A percentile compares a stretch with the other conserved stretches of the same genome.
phyloP scores from a whole-genome alignment of 2,888 invertebrate species.

The Torymus aiolomorphi region DNA sequence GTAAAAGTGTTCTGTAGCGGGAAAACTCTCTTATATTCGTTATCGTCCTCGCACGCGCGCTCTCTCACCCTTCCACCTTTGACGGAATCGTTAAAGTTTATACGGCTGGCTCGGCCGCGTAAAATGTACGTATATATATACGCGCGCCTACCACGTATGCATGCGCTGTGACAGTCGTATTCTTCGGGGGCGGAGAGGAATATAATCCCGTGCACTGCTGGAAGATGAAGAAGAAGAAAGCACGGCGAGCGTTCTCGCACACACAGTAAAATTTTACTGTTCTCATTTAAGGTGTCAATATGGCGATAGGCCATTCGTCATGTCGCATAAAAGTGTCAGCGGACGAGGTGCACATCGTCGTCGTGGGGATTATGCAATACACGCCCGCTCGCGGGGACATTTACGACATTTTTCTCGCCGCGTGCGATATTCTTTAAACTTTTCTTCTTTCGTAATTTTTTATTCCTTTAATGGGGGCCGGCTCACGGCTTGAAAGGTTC shows the following conservation, averaged over 20 bases:
- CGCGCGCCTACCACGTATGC: slow-evolving; percentile 11
- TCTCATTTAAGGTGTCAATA: slow-evolving; percentile 47
- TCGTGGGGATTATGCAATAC: too few species aligned
- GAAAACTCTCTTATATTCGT: slow-evolving; percentile 40
- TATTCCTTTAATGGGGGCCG: too few species aligned
- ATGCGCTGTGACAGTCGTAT: slow-evolving; percentile 22
- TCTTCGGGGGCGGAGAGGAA: not conserved
- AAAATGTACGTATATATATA: not conserved
- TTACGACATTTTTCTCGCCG: too few species aligned
- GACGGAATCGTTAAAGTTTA: slow-evolving; percentile 54
- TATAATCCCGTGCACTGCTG: slow-evolving; percentile 24
- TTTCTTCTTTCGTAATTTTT: too few species aligned
- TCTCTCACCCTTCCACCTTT: slow-evolving; percentile 3
- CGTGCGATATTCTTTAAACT: too few species aligned
- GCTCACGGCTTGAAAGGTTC: too few species aligned
- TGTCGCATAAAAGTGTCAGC: slow-evolving; percentile 22
- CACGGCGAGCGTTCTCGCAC: not conserved
- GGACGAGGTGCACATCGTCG: too few species aligned
- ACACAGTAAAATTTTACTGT: slow-evolving; percentile 47
- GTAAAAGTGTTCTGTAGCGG: slow-evolving; percentile 37
- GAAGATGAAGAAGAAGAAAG: slow-evolving; percentile 42
- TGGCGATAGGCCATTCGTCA: slow-evolving; percentile 38
- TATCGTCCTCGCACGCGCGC: slow-evolving; percentile 15
- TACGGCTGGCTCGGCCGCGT: slow-evolving; percentile 26
- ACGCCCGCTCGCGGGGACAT: too few species aligned